A percentile compares a stretch with the other conserved stretches of the same genome.
Conservation (phyloP, 2,888 invertebrate species). For the Watsonalla binaria region DNA sequence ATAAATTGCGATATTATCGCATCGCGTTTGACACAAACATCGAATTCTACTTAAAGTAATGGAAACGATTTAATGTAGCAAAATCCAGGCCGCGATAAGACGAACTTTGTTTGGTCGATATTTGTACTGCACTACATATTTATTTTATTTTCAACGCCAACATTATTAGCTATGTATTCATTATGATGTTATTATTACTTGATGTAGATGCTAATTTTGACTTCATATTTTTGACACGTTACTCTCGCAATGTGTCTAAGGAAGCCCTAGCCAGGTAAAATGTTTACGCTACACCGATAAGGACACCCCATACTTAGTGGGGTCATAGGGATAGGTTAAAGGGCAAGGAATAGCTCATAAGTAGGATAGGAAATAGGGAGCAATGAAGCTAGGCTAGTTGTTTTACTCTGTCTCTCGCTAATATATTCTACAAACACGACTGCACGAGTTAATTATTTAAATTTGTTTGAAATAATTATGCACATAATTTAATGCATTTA, state of each 20-base stretch:
- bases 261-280: too few species aligned
- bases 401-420: slow-evolving; percentile 16
- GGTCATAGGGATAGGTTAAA: too few species aligned
- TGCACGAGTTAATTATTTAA: neutral
- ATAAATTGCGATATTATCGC: slow-evolving; percentile 74
- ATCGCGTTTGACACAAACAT: slow-evolving; percentile 72
- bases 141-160: slow-evolving; percentile 21
- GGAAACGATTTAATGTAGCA: slow-evolving; percentile 69
- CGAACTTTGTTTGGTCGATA: slow-evolving; percentile 31
- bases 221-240: too few species aligned
- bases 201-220: too few species aligned
- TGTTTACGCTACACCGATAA: too few species aligned
- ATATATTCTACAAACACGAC: slow-evolving; percentile 11
- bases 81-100: slow-evolving; percentile 60
- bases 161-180: neutral
- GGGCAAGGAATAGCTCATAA: too few species aligned
- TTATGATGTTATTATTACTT: too few species aligned
- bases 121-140: slow-evolving; percentile 34
- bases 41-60: slow-evolving; percentile 76
- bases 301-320: too few species aligned
- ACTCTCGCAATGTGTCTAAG: too few species aligned
- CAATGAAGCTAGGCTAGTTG: too few species aligned
- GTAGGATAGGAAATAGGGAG: too few species aligned
- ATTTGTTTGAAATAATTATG: neutral
- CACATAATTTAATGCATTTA: neutral